Evolutionary conservation across 2,113 vertebrate species (phyloP).

Genomic region (Clarias magur): DNA sequence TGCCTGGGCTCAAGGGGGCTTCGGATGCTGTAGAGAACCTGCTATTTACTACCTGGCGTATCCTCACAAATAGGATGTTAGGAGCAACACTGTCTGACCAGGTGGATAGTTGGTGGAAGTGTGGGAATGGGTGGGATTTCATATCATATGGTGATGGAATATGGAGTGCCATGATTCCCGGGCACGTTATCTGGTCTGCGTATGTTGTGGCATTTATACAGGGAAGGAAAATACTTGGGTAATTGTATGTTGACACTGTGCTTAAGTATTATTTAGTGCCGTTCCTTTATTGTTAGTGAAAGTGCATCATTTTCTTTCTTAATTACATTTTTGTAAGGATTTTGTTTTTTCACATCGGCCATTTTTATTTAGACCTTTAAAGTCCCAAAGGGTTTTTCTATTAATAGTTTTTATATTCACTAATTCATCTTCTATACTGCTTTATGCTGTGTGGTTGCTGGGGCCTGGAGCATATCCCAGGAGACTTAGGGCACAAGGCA

Average conservation of each 20-base stretch:
- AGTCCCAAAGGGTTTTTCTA: not conserved
- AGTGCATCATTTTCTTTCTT: not conserved
- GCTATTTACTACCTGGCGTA: conserved; percentile 30
- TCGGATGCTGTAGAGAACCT: conserved; percentile 29
- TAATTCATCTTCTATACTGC: no score
- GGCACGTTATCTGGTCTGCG: not conserved
- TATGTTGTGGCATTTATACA: not conserved
- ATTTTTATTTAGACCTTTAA: not conserved
- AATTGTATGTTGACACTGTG: not conserved
- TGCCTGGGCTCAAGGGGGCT: conserved; percentile 40
- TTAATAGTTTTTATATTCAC: not conserved
- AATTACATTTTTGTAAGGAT: not conserved
- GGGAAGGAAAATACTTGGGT: not conserved
- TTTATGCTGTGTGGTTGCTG: no score
- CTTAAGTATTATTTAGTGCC: not conserved
- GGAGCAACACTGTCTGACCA: conserved; percentile 23
- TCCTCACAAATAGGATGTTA: conserved; percentile 21
- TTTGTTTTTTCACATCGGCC: not conserved
- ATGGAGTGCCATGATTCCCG: not conserved
- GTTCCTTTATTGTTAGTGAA: not conserved
- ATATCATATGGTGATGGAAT: conserved; percentile 14
- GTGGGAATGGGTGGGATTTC: conserved; percentile 5
- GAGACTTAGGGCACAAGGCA: no score
- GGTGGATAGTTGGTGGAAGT: conserved; percentile 9
- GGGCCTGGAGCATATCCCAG: no score